Percentiles rank a stretch among this genome's conserved stretches.
Evolutionary conservation across 2,888 invertebrate genomes (phyloP).

Genomic region (Stenolophus ochropezus): DNA sequence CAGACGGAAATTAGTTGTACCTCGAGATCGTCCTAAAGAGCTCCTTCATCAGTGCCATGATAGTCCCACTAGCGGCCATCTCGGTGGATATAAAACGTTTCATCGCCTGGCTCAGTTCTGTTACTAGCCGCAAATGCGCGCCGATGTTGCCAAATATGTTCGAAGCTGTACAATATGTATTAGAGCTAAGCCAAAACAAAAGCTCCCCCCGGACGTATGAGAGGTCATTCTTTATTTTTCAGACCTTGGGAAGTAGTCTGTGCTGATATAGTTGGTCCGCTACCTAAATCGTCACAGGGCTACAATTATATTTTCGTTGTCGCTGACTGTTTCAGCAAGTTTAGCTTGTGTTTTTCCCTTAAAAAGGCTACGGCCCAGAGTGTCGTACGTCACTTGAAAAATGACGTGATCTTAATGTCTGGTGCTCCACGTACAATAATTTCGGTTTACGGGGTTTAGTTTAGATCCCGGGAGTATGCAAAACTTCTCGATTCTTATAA

Average conservation of each 20-base stretch:
- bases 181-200: no score
- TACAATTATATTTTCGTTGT: conserved; percentile 58
- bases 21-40: no score
- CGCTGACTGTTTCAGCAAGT: conserved; percentile 62
- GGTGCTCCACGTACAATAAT: conserved; percentile 13
- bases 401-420: no score
- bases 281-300: conserved; percentile 59
- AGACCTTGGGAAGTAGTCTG: conserved; percentile 46
- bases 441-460: conserved; percentile 25
- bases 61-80: no score
- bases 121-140: no score
- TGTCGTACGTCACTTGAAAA: not conserved
- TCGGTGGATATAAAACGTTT: no score
- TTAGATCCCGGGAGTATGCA: not conserved
- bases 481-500: not conserved
- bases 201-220: no score
- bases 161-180: no score
- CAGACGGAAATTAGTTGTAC: not conserved
- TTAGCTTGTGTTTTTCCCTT: conserved; percentile 61
- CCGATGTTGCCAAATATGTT: no score
- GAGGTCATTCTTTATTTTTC: no score
- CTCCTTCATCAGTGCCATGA: no score
- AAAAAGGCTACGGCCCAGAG: conserved; percentile 52
- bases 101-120: no score
- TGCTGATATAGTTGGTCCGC: conserved; percentile 61